Evolutionary conservation across 2,888 invertebrate genomes (phyloP).

Genomic region (Drosophila longiperda): DNA sequence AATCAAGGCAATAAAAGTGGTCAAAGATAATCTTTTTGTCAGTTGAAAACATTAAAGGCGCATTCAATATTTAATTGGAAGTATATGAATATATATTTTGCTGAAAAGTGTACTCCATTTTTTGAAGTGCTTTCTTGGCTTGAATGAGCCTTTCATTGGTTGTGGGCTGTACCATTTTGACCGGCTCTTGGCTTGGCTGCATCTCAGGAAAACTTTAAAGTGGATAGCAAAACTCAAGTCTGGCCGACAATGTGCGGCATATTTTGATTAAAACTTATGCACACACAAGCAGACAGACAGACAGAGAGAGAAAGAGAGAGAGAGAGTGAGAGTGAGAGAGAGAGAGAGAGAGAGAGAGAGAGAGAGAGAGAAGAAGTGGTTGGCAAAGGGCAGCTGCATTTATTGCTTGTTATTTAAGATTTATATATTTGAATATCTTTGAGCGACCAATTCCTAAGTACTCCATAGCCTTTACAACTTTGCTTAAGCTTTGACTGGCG

Average conservation of each 20-base stretch:
- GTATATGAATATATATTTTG: neutral
- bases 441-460: conserved; percentile 75
- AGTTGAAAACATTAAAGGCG: neutral
- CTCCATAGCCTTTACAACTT: conserved; percentile 63
- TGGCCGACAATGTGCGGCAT: conserved; percentile 53
- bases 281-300: neutral
- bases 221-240: conserved; percentile 48
- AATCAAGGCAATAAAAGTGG: neutral
- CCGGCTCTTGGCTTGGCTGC: conserved; percentile 4
- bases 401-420: conserved; percentile 79
- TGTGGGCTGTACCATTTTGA: neutral
- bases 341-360: too few relatives aligned
- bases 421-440: conserved; percentile 77
- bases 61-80: neutral
- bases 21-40: neutral
- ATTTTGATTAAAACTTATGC: conserved; percentile 73
- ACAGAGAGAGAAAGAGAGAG: neutral
- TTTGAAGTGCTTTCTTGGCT: conserved; percentile 39
- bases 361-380: neutral
- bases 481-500: conserved; percentile 72
- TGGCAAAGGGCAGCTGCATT: conserved; percentile 56
- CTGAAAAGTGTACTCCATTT: conserved; percentile 44
- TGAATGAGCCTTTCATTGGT: conserved; percentile 40
- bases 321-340: neutral
- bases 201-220: conserved; percentile 4